Evolutionary conservation across 1,140 invertebrate genomes (phyloP), one percentile per base, ranked within the genome.

Genomic region (Eubasilissa regina): DNA sequence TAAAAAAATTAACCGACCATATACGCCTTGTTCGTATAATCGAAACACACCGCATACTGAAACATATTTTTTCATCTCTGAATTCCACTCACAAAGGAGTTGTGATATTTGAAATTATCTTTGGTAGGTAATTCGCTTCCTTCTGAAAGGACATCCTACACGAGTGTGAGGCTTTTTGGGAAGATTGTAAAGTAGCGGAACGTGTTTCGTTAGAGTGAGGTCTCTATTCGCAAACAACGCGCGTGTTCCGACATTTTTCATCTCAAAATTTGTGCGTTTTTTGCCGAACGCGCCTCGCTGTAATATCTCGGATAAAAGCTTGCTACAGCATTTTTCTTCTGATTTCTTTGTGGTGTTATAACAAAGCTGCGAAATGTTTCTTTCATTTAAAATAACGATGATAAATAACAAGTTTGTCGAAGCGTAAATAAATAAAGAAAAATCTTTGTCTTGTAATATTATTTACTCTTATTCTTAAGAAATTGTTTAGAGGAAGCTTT

Each of bases 71-170:
- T 35, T 35, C 47, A 19, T 8, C 45, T 62, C 51, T 64, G 48
- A 17, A 78, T 73, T 78, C 56, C 17, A 45, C 44, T 10, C 68
- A 78, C 77, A 78, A 62, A 78, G 55, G 78, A 77, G 75, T 43
- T 82, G 77, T 72, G 75, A 74, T 80, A 80, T 82, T 82, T 70
- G 66, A 82, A 82, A 82, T 82, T 82, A 82, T 82, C 81, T 78
- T 80, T 51, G 75, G 78, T 82, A 82, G 25, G 25, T 35, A 80
- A 80, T 82, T 80, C 44, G 43, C 19, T 64, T 48, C 47, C 56
- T 64, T 81, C 73, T 12, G 45, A 77, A 56, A 58, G 75, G 68
- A 53, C 51, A 55, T 74, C 70, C 66, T 70, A 44, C 60, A 35
- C 77, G 76, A 68, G 15, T 47, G 19, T 48, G 78, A 80, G 62